Conservation (phyloP, 2,888 invertebrate genomes). For the Andrena trimmerana region DNA sequence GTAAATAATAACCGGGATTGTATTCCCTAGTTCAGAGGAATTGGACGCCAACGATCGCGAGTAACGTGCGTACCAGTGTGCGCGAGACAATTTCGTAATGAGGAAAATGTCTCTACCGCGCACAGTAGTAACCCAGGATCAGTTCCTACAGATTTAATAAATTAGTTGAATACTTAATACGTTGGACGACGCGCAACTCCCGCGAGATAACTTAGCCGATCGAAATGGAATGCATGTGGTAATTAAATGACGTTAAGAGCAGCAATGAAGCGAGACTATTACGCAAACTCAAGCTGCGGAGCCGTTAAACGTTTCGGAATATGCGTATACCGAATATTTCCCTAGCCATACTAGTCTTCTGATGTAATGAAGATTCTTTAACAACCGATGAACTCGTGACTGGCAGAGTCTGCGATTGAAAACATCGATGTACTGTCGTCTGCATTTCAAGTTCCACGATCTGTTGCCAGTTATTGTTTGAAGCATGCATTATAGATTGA, state of each 20-base stretch:
- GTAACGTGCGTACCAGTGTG: slow-evolving; percentile 58
- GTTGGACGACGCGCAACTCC: background rate
- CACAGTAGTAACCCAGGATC: slow-evolving; percentile 5
- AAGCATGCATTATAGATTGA: background rate
- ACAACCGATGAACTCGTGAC: background rate
- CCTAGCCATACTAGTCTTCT: background rate
- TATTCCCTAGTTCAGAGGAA: slow-evolving; percentile 1
- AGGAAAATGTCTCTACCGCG: slow-evolving; percentile 30
- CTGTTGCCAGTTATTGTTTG: background rate
- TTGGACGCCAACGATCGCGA: slow-evolving; percentile 67
- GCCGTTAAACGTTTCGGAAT: slow-evolving; percentile 14
- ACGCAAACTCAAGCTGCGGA: background rate
- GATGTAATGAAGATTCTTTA: slow-evolving; percentile 10
- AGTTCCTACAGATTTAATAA: background rate
- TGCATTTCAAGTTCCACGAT: background rate
- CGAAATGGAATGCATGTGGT: background rate
- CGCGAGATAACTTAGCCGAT: slow-evolving; percentile 8
- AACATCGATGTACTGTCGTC: background rate
- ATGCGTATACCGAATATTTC: slow-evolving; percentile 1
- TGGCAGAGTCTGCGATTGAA: background rate
- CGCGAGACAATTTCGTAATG: slow-evolving; percentile 69
- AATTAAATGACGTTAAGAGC: slow-evolving; percentile 23
- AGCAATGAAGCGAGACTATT: slow-evolving; percentile 25
- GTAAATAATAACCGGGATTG: too few species aligned
- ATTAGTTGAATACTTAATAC: slow-evolving; percentile 12